Base-by-base conservation (phyloP, 2,113 vertebrate genomes). In the Phocoena sinus region DNA sequence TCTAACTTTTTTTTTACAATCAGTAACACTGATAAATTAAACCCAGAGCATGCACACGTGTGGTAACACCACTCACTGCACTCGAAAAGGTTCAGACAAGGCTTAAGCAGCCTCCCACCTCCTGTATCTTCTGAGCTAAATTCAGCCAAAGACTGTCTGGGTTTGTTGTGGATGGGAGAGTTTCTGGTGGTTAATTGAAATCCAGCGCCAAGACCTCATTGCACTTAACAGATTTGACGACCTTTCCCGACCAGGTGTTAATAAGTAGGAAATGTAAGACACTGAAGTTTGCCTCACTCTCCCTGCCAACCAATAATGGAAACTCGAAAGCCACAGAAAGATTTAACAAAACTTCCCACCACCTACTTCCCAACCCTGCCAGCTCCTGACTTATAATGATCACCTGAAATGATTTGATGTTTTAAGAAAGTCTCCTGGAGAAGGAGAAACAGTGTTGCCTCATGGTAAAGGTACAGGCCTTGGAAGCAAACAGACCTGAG, bases 181-280 rank as follows among this genome's bases (percentile, higher is more conserved):
- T 67, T 33, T 71, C 93, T 95, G 67, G 12, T 79, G 81, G 77
- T 36, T 86, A 28, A 88, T 25, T 79, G 84, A 93, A 95, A 94
- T 81, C 74, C 60, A 63, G 65, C 31, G 93, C 56, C 18, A 44
- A 63, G 62, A 84, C 25, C 8, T 65, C 2, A 3, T 80, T 8
- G 6, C 23, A 73, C 58, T 63, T 63, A 83, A 86, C 56, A 95
- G 62, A 58, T 41, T 74, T 93, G 95, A 92, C 25, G 20, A 58
- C 87, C n/a, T 96, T 58, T 89, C 50, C 81, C 92, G 60, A 79
- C 23, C 23, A 58, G 81, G 17, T 41, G 74, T 89, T 96, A 92
- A 81, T 50, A 86, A 87, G 56, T 50, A 83, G 70, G 73, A 96
- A 95, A 82, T 18, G 76, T 5, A 86, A 82, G 53, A 82, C 28